These are phyloP conservation scores for Acromyrmex charruanus DNA, from an alignment of 1,140 invertebrate species.

Conservation along the genomic window DNA sequence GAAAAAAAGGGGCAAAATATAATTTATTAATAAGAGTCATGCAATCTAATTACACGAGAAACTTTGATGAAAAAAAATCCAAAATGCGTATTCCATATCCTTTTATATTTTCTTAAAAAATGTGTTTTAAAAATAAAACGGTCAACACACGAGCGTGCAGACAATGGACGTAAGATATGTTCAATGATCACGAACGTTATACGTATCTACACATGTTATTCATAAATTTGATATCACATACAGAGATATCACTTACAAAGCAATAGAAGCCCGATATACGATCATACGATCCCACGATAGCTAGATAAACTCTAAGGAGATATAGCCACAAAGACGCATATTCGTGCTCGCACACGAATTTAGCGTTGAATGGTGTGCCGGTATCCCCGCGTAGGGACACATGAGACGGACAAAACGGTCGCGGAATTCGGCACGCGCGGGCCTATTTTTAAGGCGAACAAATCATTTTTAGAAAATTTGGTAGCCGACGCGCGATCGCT, in stretches of 20 bases:
- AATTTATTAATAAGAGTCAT: not conserved
- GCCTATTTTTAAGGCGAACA: constrained; percentile 49
- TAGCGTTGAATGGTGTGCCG: not conserved
- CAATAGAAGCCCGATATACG: not conserved
- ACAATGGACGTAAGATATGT: not conserved
- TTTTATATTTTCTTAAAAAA: not conserved
- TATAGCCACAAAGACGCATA: not conserved
- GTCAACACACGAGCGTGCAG: not conserved
- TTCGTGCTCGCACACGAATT: not conserved
- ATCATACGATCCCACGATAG: not conserved
- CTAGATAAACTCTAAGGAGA: not conserved
- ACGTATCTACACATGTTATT: not conserved
- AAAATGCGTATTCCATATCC: not conserved
- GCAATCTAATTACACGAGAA: not conserved
- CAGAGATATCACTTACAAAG: not conserved
- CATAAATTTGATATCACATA: not conserved
- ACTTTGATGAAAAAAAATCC: not conserved
- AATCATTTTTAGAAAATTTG: constrained; percentile 44
- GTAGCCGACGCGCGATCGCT: not conserved
- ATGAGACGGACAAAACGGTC: not conserved
- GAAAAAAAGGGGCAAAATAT: not conserved
- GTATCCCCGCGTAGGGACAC: not conserved
- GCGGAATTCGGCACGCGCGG: not conserved
- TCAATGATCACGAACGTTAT: not conserved
- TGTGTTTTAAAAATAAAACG: not conserved